phyloP scores from a whole-genome alignment of 2,888 invertebrate species.

The Amblyjoppa fuscipennis region DNA sequence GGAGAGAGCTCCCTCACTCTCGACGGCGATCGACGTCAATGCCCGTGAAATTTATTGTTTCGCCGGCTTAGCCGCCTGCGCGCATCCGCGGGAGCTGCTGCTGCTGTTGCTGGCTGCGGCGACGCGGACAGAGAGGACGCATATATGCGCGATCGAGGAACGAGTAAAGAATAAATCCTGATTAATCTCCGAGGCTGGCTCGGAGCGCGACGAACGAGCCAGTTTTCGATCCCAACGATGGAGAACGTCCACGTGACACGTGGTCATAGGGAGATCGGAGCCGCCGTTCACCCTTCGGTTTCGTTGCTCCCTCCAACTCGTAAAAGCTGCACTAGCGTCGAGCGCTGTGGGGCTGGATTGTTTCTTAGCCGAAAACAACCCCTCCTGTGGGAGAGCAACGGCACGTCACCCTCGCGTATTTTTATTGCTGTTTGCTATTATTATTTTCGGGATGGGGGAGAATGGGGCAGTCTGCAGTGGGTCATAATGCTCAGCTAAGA shows the following conservation, averaged over 20 bases:
- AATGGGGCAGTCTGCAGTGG: too few species aligned
- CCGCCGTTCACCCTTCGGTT: background rate
- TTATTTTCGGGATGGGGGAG: background rate
- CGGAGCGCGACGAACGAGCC: slow-evolving; percentile 6
- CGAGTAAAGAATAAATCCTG: slow-evolving; percentile 82
- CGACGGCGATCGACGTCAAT: slow-evolving; percentile 80
- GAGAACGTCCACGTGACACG: slow-evolving; percentile 29
- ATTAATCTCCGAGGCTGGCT: slow-evolving; percentile 81
- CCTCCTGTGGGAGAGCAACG: background rate
- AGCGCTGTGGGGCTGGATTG: background rate
- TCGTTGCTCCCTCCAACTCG: background rate
- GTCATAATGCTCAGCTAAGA: too few species aligned
- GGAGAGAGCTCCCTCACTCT: slow-evolving; percentile 24
- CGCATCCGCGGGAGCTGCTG: slow-evolving; percentile 29
- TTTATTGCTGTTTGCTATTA: slow-evolving; percentile 13
- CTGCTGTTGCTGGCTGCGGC: slow-evolving; percentile 35
- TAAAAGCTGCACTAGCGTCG: background rate
- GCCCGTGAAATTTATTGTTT: slow-evolving; percentile 83
- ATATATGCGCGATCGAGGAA: slow-evolving; percentile 12
- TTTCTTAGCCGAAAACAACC: slow-evolving; percentile 5
- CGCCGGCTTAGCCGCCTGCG: slow-evolving; percentile 79
- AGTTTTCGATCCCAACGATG: slow-evolving; percentile 13
- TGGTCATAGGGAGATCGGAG: slow-evolving; percentile 6
- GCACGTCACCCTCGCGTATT: background rate
- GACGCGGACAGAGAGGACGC: slow-evolving; percentile 11